These are phyloP conservation scores for Drosophila algonquin DNA, from an alignment of 2,888 invertebrate species.

Conservation along the genomic window DNA sequence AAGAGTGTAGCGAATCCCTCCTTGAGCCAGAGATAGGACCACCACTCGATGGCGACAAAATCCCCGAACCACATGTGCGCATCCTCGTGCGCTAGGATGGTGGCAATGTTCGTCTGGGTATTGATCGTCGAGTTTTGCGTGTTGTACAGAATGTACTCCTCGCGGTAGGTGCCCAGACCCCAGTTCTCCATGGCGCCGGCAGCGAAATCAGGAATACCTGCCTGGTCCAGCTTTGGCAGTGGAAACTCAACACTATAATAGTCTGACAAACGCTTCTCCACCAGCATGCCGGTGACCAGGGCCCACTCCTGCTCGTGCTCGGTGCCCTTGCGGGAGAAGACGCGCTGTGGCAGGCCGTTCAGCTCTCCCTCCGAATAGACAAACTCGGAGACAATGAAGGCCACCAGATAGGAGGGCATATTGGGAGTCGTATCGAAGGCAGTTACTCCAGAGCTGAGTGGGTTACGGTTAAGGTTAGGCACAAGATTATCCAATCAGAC, in stretches of 20 bases:
- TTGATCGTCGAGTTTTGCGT: slow-evolving; percentile 70
- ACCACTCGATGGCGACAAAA: slow-evolving; percentile 88
- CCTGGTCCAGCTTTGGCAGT: slow-evolving; percentile 93
- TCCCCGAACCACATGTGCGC: slow-evolving; percentile 93
- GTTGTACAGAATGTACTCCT: slow-evolving; percentile 80
- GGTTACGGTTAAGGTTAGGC: no score
- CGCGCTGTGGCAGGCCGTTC: slow-evolving; percentile 71
- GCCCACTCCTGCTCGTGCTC: slow-evolving; percentile 87
- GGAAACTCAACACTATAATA: slow-evolving; percentile 90
- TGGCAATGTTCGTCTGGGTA: slow-evolving; percentile 84
- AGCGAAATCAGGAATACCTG: slow-evolving; percentile 92
- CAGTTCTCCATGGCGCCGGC: slow-evolving; percentile 97
- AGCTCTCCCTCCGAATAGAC: slow-evolving; percentile 66
- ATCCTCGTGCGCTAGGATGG: slow-evolving; percentile 86
- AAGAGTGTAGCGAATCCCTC: slow-evolving; percentile 87
- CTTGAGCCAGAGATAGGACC: slow-evolving; percentile 90
- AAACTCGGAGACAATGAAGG: slow-evolving; percentile 89
- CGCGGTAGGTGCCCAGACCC: slow-evolving; percentile 90
- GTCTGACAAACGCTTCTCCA: slow-evolving; percentile 88
- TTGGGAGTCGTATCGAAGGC: slow-evolving; percentile 84
- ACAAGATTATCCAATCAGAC: no score
- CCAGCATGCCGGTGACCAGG: slow-evolving; percentile 88
- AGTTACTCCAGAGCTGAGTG: slow-evolving; percentile 58
- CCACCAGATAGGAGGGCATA: slow-evolving; percentile 92
- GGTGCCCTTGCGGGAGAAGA: slow-evolving; percentile 80